These are phyloP conservation scores for Zosterops pallidus DNA, from an alignment of 2,113 vertebrate genomes.

Conservation along the genomic window DNA sequence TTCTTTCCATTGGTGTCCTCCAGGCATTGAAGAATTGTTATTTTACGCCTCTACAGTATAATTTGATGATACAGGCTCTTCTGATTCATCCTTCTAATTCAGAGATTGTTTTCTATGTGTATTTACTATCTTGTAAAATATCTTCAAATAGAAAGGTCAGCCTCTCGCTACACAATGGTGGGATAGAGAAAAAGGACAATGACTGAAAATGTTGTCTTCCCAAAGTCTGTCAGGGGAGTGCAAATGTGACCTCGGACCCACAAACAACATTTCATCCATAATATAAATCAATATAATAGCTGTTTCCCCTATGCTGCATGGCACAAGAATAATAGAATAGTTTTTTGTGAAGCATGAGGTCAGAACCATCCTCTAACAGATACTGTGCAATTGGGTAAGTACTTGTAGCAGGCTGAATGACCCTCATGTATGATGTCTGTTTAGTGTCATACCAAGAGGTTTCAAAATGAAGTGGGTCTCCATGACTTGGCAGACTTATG, in stretches of 20 bases:
- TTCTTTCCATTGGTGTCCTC: background rate
- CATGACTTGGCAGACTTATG: background rate
- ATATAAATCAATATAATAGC: constrained; percentile 25
- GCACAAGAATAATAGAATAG: background rate
- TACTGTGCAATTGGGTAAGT: background rate
- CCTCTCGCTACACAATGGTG: background rate
- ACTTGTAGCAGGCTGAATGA: background rate
- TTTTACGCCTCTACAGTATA: background rate
- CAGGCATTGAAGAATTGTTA: background rate
- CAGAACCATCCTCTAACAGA: background rate
- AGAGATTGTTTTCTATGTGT: background rate
- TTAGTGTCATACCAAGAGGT: background rate
- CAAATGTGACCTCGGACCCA: background rate
- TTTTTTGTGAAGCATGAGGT: background rate
- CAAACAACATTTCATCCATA: background rate
- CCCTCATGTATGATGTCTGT: background rate
- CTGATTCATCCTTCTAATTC: background rate
- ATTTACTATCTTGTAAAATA: constrained; percentile 1
- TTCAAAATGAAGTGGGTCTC: background rate
- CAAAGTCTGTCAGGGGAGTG: background rate
- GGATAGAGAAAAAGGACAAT: background rate
- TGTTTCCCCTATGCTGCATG: background rate
- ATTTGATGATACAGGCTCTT: background rate
- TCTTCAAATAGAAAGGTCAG: background rate
- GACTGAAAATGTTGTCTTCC: background rate